Evolutionary conservation across 2,888 invertebrate genomes (phyloP), one percentile per base, ranked within the genome.

Genomic region (Cosmopolites sordidus): DNA sequence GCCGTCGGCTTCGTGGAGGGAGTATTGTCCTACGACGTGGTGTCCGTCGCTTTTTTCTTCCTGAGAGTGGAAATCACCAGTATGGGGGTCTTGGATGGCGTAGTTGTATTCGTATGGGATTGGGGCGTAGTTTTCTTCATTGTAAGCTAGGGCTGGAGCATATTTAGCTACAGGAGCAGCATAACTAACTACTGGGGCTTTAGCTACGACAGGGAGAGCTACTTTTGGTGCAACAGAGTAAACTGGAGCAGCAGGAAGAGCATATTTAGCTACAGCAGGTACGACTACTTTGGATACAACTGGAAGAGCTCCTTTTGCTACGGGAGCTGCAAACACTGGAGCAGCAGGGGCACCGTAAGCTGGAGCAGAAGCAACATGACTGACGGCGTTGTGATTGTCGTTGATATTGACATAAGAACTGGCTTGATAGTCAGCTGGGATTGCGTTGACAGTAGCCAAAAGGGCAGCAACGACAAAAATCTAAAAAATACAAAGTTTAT

Each of bases 31-130:
- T 38, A 73, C 74, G 11, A 80, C 80, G 55, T 71, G 68, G 60
- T 79, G 78, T 0, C 80, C 80, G 48, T 79, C 78, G 40, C 80
- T 72, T n/a, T 71, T 66, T 64, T 81, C 80, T 16, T 74, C 71
- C 53, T 81, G 80, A 22, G 74, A 75, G 60, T 81, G 80, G 57
- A 77, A 75, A 62, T 80, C 80, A 15, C 79, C 80, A 0, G 79
- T 80, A 56, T 77, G 77, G 11, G 46, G 38, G 39, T 46, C 46
- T 38, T 46, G 46, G 37, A 46, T 17, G 16, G 17, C 39, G 22
- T 46, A 46, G 18, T 12, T n/a, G 39, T 16, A 46, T 46, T 46
- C 38, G 39, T 46, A 46, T n/a, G 38, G 40, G 14, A 14, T 14
- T 40, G 40, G 40, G 2, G 2, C 65, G 33, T 56, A 55, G 52